These are phyloP conservation scores for Drosophila auraria DNA, from an alignment of 1,140 invertebrate species.

Conservation along the genomic window DNA sequence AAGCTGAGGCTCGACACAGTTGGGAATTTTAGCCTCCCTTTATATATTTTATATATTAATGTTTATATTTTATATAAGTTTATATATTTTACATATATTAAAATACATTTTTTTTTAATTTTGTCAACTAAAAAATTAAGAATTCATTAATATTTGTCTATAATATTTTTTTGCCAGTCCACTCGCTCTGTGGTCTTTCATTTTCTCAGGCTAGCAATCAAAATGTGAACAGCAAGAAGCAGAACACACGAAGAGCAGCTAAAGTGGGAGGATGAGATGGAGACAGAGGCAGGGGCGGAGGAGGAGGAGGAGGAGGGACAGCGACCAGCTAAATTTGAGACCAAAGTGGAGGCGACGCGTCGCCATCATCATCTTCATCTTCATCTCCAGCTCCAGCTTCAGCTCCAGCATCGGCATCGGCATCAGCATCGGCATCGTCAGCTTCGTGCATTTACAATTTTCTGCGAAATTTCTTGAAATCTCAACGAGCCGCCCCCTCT, in stretches of 20 bases:
- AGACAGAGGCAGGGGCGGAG: neutral
- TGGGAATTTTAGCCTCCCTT: too few species aligned
- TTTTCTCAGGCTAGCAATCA: constrained; percentile 75
- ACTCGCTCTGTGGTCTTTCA: constrained; percentile 51
- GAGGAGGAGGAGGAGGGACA: constrained; percentile 24
- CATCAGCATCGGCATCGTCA: constrained; percentile 29
- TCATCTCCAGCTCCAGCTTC: constrained; percentile 13
- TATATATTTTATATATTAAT: neutral
- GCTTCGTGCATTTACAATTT: constrained; percentile 80
- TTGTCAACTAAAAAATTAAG: neutral
- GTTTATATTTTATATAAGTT: too few species aligned
- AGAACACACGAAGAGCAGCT: constrained; percentile 14
- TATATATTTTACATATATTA: too few species aligned
- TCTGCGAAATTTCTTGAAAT: constrained; percentile 82
- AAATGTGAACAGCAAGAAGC: constrained; percentile 36
- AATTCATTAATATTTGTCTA: neutral
- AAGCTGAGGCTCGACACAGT: neutral
- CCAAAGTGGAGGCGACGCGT: constrained; percentile 69
- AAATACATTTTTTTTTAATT: too few species aligned
- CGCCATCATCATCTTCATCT: constrained; percentile 49
- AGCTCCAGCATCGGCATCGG: constrained; percentile 2
- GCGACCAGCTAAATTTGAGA: constrained; percentile 62
- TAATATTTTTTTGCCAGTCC: constrained; percentile 2
- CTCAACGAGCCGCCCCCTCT: constrained; percentile 56
- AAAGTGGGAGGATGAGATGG: constrained; percentile 2